phyloP scores from a whole-genome alignment of 2,797 vertebrate genomes.

The Adrianichthys oophorus region DNA sequence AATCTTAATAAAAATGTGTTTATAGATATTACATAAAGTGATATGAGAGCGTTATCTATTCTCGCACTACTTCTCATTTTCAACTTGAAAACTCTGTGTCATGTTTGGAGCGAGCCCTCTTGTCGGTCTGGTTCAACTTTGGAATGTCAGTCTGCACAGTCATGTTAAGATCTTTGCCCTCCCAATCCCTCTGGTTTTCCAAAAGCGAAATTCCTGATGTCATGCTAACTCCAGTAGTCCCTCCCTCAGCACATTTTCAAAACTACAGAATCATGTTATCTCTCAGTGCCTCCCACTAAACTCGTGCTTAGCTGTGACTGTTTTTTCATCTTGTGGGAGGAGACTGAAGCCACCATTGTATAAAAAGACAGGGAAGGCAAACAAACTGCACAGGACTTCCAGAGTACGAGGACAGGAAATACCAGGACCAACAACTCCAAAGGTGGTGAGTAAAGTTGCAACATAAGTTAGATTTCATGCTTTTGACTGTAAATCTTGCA shows the following conservation, averaged over 20 bases:
- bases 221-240: conserved; percentile 28
- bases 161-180: conserved; percentile 41
- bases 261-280: conserved; percentile 63
- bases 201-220: conserved; percentile 14
- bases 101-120: conserved; percentile 47
- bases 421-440: background rate
- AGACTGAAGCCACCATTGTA: conserved; percentile 27
- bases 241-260: conserved; percentile 23
- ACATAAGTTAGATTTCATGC: background rate
- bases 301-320: conserved; percentile 64
- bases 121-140: conserved; percentile 13
- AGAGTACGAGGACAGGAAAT: conserved; percentile 15
- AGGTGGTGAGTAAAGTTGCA: conserved; percentile 45
- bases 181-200: conserved; percentile 29
- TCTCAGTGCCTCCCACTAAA: conserved; percentile 26
- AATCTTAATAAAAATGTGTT: too few species aligned
- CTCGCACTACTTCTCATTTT: too few species aligned
- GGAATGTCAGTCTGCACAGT: conserved; percentile 35
- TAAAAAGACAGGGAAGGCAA: conserved; percentile 44
- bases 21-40: too few species aligned
- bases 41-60: too few species aligned
- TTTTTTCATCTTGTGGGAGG: conserved; percentile 62
- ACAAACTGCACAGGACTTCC: conserved; percentile 22
- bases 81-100: conserved; percentile 29
- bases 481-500: too few species aligned